These are phyloP conservation scores for Drymonia ruficornis DNA, from an alignment of 2,888 invertebrate species.

Conservation along the genomic window DNA sequence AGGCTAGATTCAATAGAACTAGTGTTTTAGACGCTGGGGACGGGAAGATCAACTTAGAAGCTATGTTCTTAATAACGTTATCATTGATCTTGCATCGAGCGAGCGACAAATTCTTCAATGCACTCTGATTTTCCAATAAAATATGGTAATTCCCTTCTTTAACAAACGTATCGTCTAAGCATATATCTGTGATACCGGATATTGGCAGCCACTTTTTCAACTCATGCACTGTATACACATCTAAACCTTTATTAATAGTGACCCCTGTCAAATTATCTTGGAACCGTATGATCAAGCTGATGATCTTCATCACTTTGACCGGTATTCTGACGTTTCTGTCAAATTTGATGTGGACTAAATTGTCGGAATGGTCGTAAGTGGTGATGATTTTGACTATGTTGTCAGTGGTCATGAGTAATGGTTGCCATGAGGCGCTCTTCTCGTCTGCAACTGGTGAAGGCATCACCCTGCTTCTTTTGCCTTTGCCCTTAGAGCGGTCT, in stretches of 20 bases:
- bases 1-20: slow-evolving; percentile 53
- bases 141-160: slow-evolving; percentile 51
- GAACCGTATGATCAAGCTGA: slow-evolving; percentile 50
- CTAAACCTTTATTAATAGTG: slow-evolving; percentile 48
- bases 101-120: slow-evolving; percentile 53
- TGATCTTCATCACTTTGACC: slow-evolving; percentile 45
- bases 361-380: slow-evolving; percentile 41
- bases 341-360: slow-evolving; percentile 53
- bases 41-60: slow-evolving; percentile 40
- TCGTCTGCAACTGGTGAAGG: slow-evolving; percentile 24
- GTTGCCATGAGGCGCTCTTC: not conserved
- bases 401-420: not conserved
- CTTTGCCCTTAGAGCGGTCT: slow-evolving; percentile 36
- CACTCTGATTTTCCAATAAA: slow-evolving; percentile 41
- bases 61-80: slow-evolving; percentile 43
- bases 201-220: slow-evolving; percentile 46
- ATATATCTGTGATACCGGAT: slow-evolving; percentile 58
- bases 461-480: slow-evolving; percentile 31
- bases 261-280: slow-evolving; percentile 44
- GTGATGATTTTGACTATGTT: slow-evolving; percentile 37
- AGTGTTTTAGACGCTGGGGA: slow-evolving; percentile 51
- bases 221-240: slow-evolving; percentile 47
- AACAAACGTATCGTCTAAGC: slow-evolving; percentile 51
- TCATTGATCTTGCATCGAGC: slow-evolving; percentile 59
- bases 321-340: slow-evolving; percentile 49